These are phyloP conservation scores for Semnornis frantzii DNA, from an alignment of 2,113 vertebrate species.

Conservation along the genomic window DNA sequence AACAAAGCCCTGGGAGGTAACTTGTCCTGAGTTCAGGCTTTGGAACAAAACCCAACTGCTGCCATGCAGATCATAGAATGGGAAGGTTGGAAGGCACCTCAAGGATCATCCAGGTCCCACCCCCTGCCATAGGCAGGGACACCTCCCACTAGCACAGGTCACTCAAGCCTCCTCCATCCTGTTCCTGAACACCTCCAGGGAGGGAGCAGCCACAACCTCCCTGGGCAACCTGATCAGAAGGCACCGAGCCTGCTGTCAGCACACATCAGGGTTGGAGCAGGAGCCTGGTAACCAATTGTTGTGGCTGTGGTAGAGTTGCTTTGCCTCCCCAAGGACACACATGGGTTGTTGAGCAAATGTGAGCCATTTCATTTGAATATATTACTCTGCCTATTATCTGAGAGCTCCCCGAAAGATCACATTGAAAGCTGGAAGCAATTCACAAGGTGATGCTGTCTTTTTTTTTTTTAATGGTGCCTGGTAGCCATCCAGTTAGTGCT, in stretches of 20 bases:
- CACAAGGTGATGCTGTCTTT: background rate
- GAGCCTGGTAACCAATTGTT: background rate
- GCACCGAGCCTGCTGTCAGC: background rate
- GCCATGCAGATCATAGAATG: background rate
- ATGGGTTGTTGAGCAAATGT: background rate
- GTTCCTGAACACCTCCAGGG: no score
- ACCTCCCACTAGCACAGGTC: no score
- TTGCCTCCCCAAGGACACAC: background rate
- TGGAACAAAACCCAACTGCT: background rate
- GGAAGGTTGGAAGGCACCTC: no score
- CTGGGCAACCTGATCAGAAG: no score
- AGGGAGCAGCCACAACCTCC: no score
- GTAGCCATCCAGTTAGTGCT: background rate
- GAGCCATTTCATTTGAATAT: background rate
- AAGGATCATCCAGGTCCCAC: no score
- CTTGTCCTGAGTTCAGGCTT: background rate
- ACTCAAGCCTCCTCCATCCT: no score
- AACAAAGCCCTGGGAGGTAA: background rate
- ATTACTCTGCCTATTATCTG: background rate
- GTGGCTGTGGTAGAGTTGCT: background rate
- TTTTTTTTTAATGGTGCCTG: slow-evolving; percentile 10
- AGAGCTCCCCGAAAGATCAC: background rate
- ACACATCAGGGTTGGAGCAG: background rate
- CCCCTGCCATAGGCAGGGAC: no score
- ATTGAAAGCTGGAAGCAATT: slow-evolving; percentile 10